Percentiles rank a stretch among this genome's conserved stretches.
These are phyloP conservation scores for Trachurus trachurus DNA, from an alignment of 2,797 vertebrate genomes.

Conservation along the genomic window DNA sequence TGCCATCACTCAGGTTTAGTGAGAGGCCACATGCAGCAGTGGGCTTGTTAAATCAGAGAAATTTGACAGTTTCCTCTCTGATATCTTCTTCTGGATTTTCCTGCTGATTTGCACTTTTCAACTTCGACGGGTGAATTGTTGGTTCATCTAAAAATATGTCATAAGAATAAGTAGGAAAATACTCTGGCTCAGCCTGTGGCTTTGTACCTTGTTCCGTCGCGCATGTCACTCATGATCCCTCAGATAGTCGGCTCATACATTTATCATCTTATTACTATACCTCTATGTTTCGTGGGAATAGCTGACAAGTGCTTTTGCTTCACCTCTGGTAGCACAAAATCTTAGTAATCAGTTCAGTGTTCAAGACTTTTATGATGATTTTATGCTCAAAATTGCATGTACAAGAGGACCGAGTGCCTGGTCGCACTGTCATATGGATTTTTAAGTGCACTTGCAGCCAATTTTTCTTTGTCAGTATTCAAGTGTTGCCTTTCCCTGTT, in stretches of 20 bases:
- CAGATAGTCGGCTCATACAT: constrained; percentile 8
- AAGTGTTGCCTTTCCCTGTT: constrained; percentile 73
- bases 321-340: constrained; percentile 31
- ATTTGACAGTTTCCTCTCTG: constrained; percentile 56
- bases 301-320: constrained; percentile 61
- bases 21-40: constrained; percentile 19
- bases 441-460: constrained; percentile 57
- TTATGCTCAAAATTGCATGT: constrained; percentile 48
- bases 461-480: constrained; percentile 69
- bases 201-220: constrained; percentile 11
- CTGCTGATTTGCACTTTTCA: constrained; percentile 66
- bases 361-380: constrained; percentile 44
- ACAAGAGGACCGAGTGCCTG: constrained; percentile 31
- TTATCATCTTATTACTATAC: constrained; percentile 19
- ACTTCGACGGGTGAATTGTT: constrained; percentile 45
- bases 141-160: constrained; percentile 40
- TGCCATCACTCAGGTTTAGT: constrained; percentile 44
- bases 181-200: constrained; percentile 28
- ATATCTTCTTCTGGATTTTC: constrained; percentile 52
- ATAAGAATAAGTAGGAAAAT: constrained; percentile 23
- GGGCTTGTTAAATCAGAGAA: constrained; percentile 57
- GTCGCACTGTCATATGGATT: constrained; percentile 57
- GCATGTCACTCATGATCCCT: constrained; percentile 22
- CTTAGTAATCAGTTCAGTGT: constrained; percentile 34
- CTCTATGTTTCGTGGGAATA: constrained; percentile 20